Base-by-base conservation (phyloP, 2,113 vertebrate species). In the Ibidorhyncha struthersii region DNA sequence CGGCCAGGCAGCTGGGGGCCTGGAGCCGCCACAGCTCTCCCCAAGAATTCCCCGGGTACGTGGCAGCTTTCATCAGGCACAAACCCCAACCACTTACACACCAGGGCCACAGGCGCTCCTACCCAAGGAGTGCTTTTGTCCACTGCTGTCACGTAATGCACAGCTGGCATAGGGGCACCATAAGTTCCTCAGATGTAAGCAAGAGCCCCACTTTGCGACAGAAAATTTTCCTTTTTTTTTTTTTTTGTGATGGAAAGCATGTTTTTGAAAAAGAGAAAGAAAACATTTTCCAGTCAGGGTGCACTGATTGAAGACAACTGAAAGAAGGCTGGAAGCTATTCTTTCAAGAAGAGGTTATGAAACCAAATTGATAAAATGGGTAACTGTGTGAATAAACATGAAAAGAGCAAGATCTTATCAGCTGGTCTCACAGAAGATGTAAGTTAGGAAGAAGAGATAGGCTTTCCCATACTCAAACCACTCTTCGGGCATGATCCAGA, bases 1-100 rank as follows among this genome's bases (percentile, higher is more conserved):
- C 0, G 0, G 55, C 0, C 6, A 41, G 74, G 34, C 1, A 2
- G 10, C 25, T 41, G 27, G 40, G 12, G 69, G 40, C 43, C 73
- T 9, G 38, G n/a, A 45, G 49, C 34, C 27, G 45, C 56, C 3
- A 11, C 0, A 65, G 73, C 43, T 29, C 23, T 85, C 19, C 49
- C 18, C 0, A 0, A 41, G 26, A 69, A 40, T 3, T 36, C 41
- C 59, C 13, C 1, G 10, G 14, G 11, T 36, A 29, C 0, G 0
- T 0, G 0, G 50, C 36, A 11, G 55, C 59, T 61, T 49, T 61
- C 6, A 2, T 63, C 0, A 1, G 41, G 38, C 45, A 69, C 62
- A 86, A 73, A 84, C 29, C 27, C 3, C 0, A 9, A 20, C 10
- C 9, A 29, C 0, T 0, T 7, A 23, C 8, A 7, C 9, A 13